Evolutionary conservation across 2,888 invertebrate species (phyloP), one percentile per base, ranked within the genome.

Genomic region (Drosophila maculinotata): DNA sequence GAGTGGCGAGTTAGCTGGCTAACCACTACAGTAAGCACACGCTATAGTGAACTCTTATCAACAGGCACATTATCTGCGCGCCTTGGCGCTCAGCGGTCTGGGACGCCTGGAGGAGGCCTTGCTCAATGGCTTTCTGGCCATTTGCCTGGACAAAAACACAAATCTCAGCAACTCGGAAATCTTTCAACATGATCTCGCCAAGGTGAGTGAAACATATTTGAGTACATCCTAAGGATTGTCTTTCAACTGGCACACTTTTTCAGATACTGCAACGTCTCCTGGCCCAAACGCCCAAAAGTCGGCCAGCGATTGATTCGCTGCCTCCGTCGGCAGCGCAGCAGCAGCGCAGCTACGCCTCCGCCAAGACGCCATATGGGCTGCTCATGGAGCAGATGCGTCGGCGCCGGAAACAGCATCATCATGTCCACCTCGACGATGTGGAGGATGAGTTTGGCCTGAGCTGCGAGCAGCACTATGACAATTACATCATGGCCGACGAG

Each of bases 41-140:
- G 33, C 62, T 53, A 63, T 20, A 31, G 39, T 5, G 2, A 0
- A n/a, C 7, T 6, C 4, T 48, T 0, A 2, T 1, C n/a, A 15
- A 8, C 72, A 93, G 93, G 93, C 93, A 2, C 93, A 93, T 79
- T 93, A 92, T 77, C 81, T 93, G 45, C 92, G 93, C 63, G 93
- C 93, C 3, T 89, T 92, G 78, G 93, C 93, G 1, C 89, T 94
- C 33, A 90, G 90, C 65, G 92, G 92, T 6, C 83, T 93, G 47
- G 92, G 92, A 12, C 89, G 92, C 12, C 90, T 92, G 69, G 93
- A 93, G 69, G 94, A 93, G 58, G 93, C 94, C 15, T 90, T 93
- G 30, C 90, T 92, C 38, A 92, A 93, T 41, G 92, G 93, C 69
- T 92, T 93, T 58, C 88, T 93, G 67, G 93, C 93, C 77, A 91